Conservation (phyloP, 2,888 invertebrate species). For the Hirtodrosophila duncani region DNA sequence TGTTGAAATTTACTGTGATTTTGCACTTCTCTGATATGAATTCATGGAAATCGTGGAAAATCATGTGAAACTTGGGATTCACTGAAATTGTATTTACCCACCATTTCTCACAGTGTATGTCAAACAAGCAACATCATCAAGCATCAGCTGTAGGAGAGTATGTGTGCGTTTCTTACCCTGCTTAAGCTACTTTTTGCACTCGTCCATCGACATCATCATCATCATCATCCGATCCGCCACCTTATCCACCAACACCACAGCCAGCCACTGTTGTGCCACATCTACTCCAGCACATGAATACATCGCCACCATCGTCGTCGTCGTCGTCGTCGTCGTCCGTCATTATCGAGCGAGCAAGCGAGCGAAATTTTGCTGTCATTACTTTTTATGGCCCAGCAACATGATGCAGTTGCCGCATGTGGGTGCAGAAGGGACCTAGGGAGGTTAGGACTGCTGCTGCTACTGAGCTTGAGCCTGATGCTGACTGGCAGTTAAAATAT, state of each 20-base stretch:
- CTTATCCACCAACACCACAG: background rate
- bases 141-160: too few relatives aligned
- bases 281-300: background rate
- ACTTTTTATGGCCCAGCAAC: slow-evolving; percentile 66
- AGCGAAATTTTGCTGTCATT: slow-evolving; percentile 66
- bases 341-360: slow-evolving; percentile 61
- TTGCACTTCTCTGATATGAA: too few relatives aligned
- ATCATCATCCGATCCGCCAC: too few relatives aligned
- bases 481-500: slow-evolving; percentile 59
- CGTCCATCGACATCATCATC: slow-evolving; percentile 10
- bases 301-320: slow-evolving; percentile 11
- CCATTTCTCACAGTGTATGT: slow-evolving; percentile 26
- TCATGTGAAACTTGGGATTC: too few relatives aligned
- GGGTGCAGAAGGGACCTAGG: slow-evolving; percentile 13
- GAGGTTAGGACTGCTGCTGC: slow-evolving; percentile 1
- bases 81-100: too few relatives aligned
- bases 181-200: slow-evolving; percentile 45
- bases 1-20: too few relatives aligned
- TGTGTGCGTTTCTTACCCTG: too few relatives aligned
- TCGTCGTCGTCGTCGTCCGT: slow-evolving; percentile 33
- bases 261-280: background rate
- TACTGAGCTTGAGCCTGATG: slow-evolving; percentile 4
- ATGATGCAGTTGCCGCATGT: slow-evolving; percentile 62
- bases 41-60: too few relatives aligned
- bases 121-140: slow-evolving; percentile 14